These are phyloP conservation scores for Glaucomys volans DNA, from an alignment of 2,113 vertebrate genomes.

Conservation along the genomic window DNA sequence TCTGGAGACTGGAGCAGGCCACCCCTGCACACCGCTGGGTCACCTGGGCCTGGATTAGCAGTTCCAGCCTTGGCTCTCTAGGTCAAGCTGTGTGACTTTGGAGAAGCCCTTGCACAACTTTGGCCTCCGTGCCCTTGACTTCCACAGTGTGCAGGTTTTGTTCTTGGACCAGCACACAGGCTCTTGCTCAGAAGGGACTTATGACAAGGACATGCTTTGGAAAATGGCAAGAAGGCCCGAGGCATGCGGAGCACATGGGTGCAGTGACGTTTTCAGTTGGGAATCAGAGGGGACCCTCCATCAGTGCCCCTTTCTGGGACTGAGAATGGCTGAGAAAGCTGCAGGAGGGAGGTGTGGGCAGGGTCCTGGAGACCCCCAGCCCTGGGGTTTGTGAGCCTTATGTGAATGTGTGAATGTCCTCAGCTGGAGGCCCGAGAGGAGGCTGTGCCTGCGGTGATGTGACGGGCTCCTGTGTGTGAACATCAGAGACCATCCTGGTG, in stretches of 20 bases:
- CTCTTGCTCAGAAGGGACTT: not conserved
- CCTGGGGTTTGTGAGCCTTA: too few species aligned
- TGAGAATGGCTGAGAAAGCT: not conserved
- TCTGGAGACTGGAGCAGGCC: not conserved
- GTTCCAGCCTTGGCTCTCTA: not conserved
- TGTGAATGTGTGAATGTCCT: too few species aligned
- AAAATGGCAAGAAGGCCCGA: not conserved
- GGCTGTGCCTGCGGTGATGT: not conserved
- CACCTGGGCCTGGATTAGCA: not conserved
- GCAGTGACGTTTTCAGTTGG: not conserved
- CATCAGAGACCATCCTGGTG: not conserved
- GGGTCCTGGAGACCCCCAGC: too few species aligned
- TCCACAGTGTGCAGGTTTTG: not conserved
- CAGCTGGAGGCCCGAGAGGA: too few species aligned
- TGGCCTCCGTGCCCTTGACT: not conserved
- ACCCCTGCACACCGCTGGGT: not conserved
- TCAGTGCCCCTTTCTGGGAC: not conserved
- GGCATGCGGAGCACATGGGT: rapidly evolving
- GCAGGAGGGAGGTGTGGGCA: too few species aligned
- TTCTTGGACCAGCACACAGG: not conserved
- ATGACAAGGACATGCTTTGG: not conserved
- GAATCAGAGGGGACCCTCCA: not conserved
- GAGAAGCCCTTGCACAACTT: not conserved
- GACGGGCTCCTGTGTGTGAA: not conserved
- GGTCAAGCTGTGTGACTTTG: not conserved